Evolutionary conservation across 1,140 invertebrate genomes (phyloP).

Genomic region (Eubasilissa regina): DNA sequence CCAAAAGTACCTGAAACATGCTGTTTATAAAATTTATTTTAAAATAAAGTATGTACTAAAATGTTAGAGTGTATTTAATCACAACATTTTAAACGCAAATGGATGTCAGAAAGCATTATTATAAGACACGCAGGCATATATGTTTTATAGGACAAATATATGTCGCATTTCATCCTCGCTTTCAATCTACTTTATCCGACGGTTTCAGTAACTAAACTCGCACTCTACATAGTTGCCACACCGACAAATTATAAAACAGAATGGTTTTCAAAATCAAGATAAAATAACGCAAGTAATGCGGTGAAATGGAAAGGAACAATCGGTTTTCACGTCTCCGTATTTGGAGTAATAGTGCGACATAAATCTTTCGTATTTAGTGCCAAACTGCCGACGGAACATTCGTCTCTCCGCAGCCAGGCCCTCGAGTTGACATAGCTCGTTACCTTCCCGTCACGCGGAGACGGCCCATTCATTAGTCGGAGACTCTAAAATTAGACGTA

Average conservation of each 20-base stretch:
- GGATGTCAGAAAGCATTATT: no score
- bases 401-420: background rate
- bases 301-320: background rate
- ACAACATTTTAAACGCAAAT: no score
- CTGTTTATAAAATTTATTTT: no score
- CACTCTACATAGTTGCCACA: background rate
- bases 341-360: background rate
- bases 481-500: slow-evolving; percentile 51
- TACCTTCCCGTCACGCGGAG: slow-evolving; percentile 41
- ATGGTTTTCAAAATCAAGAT: slow-evolving; percentile 13
- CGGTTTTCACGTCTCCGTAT: background rate
- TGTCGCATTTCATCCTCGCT: no score
- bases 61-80: no score
- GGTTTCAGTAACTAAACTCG: no score
- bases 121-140: no score
- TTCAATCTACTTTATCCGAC: no score
- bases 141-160: no score
- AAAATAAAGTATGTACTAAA: no score
- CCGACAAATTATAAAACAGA: background rate
- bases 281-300: slow-evolving; percentile 1
- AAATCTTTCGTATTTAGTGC: slow-evolving; percentile 13
- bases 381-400: background rate
- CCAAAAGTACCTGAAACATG: no score
- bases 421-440: slow-evolving; percentile 34
- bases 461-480: slow-evolving; percentile 40